phyloP scores from a whole-genome alignment of 2,797 vertebrate genomes.

The Vespertilio murinus region DNA sequence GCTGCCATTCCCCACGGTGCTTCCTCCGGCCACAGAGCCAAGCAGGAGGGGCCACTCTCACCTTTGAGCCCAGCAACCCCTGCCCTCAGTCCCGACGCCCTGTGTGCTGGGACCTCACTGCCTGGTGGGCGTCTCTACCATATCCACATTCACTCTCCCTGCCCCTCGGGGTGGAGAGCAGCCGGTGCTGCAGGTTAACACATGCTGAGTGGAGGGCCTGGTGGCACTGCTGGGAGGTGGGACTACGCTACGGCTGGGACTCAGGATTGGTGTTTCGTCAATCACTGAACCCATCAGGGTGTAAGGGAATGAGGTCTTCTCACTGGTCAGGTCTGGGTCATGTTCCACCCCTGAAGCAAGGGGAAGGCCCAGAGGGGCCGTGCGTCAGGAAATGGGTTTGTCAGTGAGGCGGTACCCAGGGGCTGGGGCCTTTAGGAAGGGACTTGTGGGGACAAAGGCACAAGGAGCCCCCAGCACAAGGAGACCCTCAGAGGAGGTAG shows the following conservation, averaged over 20 bases:
- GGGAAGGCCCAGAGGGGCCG: not conserved
- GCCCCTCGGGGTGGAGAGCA: rapidly evolving
- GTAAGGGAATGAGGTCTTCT: not conserved
- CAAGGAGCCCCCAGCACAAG: not conserved
- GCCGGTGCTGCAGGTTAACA: not conserved
- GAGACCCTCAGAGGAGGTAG: not conserved
- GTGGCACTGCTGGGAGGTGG: not conserved
- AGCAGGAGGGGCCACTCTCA: not conserved
- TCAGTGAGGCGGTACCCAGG: too few species aligned
- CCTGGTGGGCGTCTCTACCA: rapidly evolving
- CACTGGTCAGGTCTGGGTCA: not conserved
- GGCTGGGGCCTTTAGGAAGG: not conserved
- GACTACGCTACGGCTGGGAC: not conserved
- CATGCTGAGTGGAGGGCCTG: not conserved
- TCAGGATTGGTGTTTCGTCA: not conserved
- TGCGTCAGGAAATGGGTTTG: not conserved
- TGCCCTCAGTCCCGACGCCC: rapidly evolving
- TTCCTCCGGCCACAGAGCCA: not conserved
- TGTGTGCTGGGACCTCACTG: rapidly evolving
- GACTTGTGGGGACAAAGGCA: not conserved
- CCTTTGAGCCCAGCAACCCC: not conserved
- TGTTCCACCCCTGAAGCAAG: not conserved
- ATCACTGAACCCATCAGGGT: not conserved
- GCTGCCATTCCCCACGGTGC: not conserved
- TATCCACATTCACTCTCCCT: not conserved